These are phyloP conservation scores for Vultur gryphus DNA, from an alignment of 2,797 vertebrate species.

Conservation along the genomic window DNA sequence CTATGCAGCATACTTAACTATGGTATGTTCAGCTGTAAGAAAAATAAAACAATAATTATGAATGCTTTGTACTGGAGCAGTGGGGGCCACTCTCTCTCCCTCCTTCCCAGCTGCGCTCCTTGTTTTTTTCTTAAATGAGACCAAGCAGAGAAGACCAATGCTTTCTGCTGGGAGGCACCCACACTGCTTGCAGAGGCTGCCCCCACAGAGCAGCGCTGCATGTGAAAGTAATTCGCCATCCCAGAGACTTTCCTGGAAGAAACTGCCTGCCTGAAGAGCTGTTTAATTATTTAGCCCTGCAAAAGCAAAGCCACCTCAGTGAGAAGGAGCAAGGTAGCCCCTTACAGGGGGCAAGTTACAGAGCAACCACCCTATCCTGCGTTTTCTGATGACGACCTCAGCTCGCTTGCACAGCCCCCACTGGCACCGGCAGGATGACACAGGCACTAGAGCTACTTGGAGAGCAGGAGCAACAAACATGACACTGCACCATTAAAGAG, in stretches of 20 bases:
- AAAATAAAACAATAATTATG: neutral
- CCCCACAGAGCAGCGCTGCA: neutral
- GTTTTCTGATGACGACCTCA: neutral
- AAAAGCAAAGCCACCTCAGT: neutral
- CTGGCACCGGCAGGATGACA: neutral
- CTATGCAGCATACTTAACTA: neutral
- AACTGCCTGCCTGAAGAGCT: neutral
- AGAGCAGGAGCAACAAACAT: neutral
- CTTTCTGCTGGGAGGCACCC: neutral
- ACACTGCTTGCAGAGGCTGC: neutral
- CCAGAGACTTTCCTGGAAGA: neutral
- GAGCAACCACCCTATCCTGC: neutral
- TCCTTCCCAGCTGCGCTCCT: neutral
- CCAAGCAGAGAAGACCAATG: neutral
- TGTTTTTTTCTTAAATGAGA: neutral
- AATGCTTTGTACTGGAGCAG: neutral
- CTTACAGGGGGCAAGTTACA: neutral
- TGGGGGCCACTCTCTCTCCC: fast-evolving
- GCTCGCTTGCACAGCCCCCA: neutral
- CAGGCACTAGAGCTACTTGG: neutral
- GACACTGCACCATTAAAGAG: neutral
- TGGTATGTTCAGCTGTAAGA: neutral
- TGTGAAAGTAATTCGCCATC: neutral
- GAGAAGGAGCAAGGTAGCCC: neutral
- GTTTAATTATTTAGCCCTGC: neutral